Percentiles rank a stretch among this genome's conserved stretches.
Conservation (phyloP, 2,888 invertebrate species). For the Panopea generosa region DNA sequence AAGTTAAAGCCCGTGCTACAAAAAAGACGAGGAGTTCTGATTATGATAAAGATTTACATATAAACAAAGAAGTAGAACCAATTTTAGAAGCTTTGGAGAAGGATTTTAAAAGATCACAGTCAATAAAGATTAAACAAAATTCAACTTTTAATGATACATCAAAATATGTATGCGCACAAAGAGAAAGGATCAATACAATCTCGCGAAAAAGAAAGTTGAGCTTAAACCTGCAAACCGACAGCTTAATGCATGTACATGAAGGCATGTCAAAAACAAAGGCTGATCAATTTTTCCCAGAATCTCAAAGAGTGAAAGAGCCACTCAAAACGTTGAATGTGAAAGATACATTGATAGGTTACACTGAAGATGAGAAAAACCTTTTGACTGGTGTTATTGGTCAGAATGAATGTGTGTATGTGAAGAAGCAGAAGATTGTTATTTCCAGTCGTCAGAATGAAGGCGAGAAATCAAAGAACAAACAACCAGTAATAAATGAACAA, state of each 20-base stretch:
- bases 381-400: constrained; percentile 49
- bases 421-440: constrained; percentile 47
- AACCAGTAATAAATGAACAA: too few species aligned
- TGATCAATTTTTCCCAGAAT: constrained; percentile 16
- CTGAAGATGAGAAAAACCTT: constrained; percentile 45
- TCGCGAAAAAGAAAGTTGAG: constrained; percentile 28
- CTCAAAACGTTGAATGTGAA: constrained; percentile 43
- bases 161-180: too few species aligned
- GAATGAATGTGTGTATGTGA: constrained; percentile 54
- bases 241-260: background rate
- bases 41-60: background rate
- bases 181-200: background rate
- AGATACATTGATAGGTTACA: constrained; percentile 39
- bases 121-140: too few species aligned
- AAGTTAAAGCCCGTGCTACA: constrained; percentile 32
- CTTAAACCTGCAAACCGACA: constrained; percentile 8
- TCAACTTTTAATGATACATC: too few species aligned
- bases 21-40: constrained; percentile 13
- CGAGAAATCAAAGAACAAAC: constrained; percentile 1
- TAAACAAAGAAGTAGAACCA: background rate
- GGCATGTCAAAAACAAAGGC: constrained; percentile 10
- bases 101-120: too few species aligned
- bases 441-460: constrained; percentile 36
- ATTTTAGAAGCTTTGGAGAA: too few species aligned
- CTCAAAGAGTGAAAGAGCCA: constrained; percentile 28